phyloP scores from a whole-genome alignment of 2,797 vertebrate species.

The Valencia hispanica region DNA sequence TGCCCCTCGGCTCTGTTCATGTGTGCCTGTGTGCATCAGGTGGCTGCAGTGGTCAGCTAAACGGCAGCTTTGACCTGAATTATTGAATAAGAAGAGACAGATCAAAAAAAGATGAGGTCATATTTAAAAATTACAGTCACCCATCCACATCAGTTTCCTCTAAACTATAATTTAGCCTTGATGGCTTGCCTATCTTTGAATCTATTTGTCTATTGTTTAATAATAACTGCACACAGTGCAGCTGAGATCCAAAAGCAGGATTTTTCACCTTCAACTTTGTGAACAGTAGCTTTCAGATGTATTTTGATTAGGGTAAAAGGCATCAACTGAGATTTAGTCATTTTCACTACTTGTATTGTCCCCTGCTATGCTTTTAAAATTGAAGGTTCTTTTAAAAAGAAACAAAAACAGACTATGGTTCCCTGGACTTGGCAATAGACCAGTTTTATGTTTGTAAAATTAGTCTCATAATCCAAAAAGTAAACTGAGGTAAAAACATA shows the following conservation, averaged over 20 bases:
- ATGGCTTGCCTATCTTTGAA: constrained; percentile 19
- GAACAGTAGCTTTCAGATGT: constrained; percentile 3
- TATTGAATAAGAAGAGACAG: constrained; percentile 43
- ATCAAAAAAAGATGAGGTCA: constrained; percentile 38
- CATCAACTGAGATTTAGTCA: not conserved
- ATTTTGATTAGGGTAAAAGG: not conserved
- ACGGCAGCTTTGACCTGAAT: constrained; percentile 65
- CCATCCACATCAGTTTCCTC: constrained; percentile 16
- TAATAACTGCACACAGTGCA: not conserved
- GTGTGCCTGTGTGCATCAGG: constrained; percentile 41
- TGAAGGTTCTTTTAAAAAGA: not conserved
- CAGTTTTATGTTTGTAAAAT: not conserved
- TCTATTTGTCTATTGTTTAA: constrained; percentile 6
- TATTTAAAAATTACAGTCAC: constrained; percentile 65
- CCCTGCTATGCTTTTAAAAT: not conserved
- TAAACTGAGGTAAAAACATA: too few species aligned
- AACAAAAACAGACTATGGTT: not conserved
- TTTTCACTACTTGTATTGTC: not conserved
- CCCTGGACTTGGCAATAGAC: not conserved
- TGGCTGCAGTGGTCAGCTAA: constrained; percentile 53
- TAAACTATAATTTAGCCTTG: constrained; percentile 14
- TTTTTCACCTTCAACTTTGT: not conserved
- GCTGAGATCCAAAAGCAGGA: not conserved
- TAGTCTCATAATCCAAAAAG: too few species aligned
- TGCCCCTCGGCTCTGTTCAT: constrained; percentile 42